phyloP scores from a whole-genome alignment of 2,797 vertebrate genomes.

The Pseudomugil gertrudae region DNA sequence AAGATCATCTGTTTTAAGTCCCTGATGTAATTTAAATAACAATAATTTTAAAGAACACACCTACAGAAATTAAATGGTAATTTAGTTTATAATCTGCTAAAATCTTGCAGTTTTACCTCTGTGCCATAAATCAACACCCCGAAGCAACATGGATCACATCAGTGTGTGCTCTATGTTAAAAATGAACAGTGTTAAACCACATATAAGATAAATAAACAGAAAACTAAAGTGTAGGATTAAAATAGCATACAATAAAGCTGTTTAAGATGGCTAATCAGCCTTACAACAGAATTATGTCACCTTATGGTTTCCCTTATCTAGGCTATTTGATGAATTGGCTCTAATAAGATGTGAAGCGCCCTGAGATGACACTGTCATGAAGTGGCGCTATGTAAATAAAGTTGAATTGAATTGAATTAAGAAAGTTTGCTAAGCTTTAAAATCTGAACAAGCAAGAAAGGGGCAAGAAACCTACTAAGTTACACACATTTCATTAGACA shows the following conservation, averaged over 20 bases:
- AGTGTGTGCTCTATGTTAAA: neutral
- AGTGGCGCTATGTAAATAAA: too few relatives aligned
- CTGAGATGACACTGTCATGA: too few relatives aligned
- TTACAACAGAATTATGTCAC: neutral
- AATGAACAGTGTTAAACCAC: neutral
- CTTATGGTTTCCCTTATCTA: too few relatives aligned
- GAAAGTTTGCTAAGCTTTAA: neutral
- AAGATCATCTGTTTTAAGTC: neutral
- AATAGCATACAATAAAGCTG: neutral
- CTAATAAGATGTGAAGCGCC: too few relatives aligned
- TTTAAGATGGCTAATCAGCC: neutral
- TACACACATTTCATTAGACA: neutral
- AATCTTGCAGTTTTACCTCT: neutral
- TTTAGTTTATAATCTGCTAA: neutral
- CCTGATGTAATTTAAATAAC: neutral
- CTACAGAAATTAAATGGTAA: neutral
- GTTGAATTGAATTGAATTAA: too few relatives aligned
- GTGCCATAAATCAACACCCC: neutral
- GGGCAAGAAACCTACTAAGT: neutral
- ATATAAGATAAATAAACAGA: too few relatives aligned
- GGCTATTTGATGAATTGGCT: too few relatives aligned
- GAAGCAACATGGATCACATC: neutral
- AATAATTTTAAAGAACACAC: neutral
- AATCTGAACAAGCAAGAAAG: neutral
- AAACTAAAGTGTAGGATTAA: too few relatives aligned